Evolutionary conservation across 2,888 invertebrate species (phyloP), one percentile per base, ranked within the genome.

Genomic region (Ophion costatus): DNA sequence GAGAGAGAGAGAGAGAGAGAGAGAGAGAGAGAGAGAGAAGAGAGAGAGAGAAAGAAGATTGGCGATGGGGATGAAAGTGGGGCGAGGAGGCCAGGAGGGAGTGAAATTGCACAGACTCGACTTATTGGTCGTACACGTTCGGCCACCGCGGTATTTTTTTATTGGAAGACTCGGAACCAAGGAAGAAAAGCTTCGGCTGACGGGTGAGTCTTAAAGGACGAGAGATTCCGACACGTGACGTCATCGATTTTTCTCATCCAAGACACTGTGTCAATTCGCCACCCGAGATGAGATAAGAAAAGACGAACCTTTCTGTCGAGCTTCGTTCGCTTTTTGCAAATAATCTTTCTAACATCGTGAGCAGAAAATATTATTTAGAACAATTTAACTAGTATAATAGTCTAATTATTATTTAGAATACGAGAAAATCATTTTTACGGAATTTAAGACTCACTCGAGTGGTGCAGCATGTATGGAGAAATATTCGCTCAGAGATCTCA

Each of bases 81-180:
- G 17, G 38, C 22, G 73, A 11, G 61, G 59, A 83, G 59, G 64
- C 33, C 57, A 64, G 24, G 66, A 38, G 20, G 38, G 42, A 67
- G 64, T 38, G 38, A 38, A 6, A 38, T 38, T 38, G 38, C 38
- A 38, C 38, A 38, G 38, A 38, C 80, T 24, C 71, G 83, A 86
- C 84, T 86, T 87, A 86, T 87, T 86, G 86, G 87, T 86, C 85
- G 73, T 69, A 51, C 75, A 86, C 84, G 82, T 86, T 67, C 86
- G 82, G 82, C 83, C 77, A 76, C 77, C 70, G 67, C 64, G 86
- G 86, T 86, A 87, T 88, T 87, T 88, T 87, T 88, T 87, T 88
- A 88, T 88, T 88, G 83, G 83, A 88, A 81, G 79, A 83, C 85
- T 82, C 83, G 82, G 77, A 71, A 69, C 71, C 78, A 74, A 67